These are phyloP conservation scores for Myanophis thanlyinensis DNA, from an alignment of 2,113 vertebrate genomes.

Conservation along the genomic window DNA sequence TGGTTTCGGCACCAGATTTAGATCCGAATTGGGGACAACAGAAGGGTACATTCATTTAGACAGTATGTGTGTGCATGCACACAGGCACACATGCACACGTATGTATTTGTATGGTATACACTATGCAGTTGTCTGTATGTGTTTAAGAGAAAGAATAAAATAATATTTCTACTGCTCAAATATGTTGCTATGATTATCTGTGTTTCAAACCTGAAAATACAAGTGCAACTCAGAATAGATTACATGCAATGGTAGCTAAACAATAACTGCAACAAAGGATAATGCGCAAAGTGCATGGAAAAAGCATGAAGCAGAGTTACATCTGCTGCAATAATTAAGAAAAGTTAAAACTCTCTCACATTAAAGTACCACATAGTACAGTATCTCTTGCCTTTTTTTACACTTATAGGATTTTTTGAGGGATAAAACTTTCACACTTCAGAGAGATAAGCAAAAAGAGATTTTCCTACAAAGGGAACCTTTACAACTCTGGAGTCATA, in stretches of 20 bases:
- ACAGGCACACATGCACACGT: neutral
- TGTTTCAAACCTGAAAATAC: neutral
- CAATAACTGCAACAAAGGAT: neutral
- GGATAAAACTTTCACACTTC: neutral
- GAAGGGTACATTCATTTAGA: neutral
- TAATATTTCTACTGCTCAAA: neutral
- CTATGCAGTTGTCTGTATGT: neutral
- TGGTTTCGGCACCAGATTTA: too few species aligned
- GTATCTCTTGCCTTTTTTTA: neutral
- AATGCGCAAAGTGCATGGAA: neutral
- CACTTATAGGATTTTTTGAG: neutral
- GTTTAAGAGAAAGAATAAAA: neutral
- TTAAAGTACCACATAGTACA: neutral
- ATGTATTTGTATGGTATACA: neutral
- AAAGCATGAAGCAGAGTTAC: neutral
- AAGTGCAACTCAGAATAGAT: neutral
- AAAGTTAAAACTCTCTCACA: neutral
- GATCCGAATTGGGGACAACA: too few species aligned
- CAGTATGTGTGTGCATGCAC: too few species aligned
- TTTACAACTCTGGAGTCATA: neutral
- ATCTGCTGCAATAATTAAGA: neutral
- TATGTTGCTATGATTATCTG: neutral
- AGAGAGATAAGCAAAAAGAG: neutral
- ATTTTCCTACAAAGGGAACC: neutral
- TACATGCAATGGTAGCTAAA: neutral